Evolutionary conservation across 2,113 vertebrate genomes (phyloP), one percentile per base, ranked within the genome.

Genomic region (Cairina moschata): DNA sequence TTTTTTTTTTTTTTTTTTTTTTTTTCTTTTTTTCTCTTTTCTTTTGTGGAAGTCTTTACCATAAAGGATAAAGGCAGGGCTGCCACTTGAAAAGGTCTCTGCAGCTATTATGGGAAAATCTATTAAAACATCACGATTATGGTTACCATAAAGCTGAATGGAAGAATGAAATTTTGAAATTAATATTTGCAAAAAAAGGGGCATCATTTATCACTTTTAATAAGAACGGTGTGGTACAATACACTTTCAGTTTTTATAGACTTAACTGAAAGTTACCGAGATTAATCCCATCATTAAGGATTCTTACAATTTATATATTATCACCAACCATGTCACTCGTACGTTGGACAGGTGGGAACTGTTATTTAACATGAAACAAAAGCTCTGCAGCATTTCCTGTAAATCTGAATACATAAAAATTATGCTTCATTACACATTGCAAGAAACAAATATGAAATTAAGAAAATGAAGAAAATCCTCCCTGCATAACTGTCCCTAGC

Each of bases 71-170:
- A 90, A 86, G 67, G 87, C 52, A 93, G 56, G 22, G 32, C 81
- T 95, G 90, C n/a, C 80, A 90, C 52, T 88, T 92, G 79, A 67
- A 96, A 94, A 93, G 76, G 81, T 59, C 90, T 92, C 69, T 84
- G 72, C 34, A 78, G 66, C 89, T 90, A 63, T 93, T 83, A 92
- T 68, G 75, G 76, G 62, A 90, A 95, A 96, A 96, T 72, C 92
- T 84, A 96, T 96, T 96, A 96, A 94, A 96, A 90, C 56, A 91
- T 85, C 84, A 92, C 40, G 76, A 94, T 92, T 76, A 93, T 72
- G 76, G 75, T 59, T 86, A 89, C 84, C 90, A 92, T 96, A 96
- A 96, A 95, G 72, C 34, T 86, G 93, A 82, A 89, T 2, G 82
- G 78, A 93, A 75, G 71, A 83, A 73, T 91, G 75, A 92, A 90